Base-by-base conservation (phyloP, 2,113 vertebrate species). In the Bubo blakistoni region DNA sequence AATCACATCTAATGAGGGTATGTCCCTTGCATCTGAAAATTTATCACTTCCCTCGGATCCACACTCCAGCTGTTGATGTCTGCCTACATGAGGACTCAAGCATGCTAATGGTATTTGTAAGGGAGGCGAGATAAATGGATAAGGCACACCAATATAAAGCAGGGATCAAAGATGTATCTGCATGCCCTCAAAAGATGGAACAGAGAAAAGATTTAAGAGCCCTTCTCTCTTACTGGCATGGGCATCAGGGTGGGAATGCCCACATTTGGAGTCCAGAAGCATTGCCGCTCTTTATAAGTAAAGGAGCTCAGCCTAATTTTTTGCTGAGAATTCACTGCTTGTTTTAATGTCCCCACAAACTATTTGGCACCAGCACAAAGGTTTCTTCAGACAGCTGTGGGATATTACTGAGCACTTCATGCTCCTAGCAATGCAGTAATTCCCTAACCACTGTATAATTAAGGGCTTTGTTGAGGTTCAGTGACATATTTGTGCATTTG, bases 281-380 rank as follows among this genome's bases (percentile, higher is more conserved):
- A 36, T 13, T 76, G 36, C 34, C 10, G 4, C 4, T 91, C 61
- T 81, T 82, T 76, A 4, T 42, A 94, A 93, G 46, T 55, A 66
- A 94, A 88, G 36, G 30, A 80, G 36, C 42, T 89, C 51, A 86
- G 71, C 19, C 62, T 63, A 16, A 47, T 65, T 94, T 91, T 81
- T 86, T 89, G 49, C 84, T 91, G 84, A 94, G 81, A 91, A 92
- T 27, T 94, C 81, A 79, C 69, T 90, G 78, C 58, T 90, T 91
- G 74, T 80, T 95, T 95, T 94, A 90, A 89, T 74, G 81, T 89
- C 81, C 81, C 92, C 91, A 80, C 87, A 93, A 92, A 95, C 16
- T 73, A 73, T 77, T 94, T 97, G 92, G 86, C 92, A 94, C 78
- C 26, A 51, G 90, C 92, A 94, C 74, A 95, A 97, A 95, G 78